Base-by-base conservation (phyloP, 2,888 invertebrate genomes). In the Hydriomena furcata region DNA sequence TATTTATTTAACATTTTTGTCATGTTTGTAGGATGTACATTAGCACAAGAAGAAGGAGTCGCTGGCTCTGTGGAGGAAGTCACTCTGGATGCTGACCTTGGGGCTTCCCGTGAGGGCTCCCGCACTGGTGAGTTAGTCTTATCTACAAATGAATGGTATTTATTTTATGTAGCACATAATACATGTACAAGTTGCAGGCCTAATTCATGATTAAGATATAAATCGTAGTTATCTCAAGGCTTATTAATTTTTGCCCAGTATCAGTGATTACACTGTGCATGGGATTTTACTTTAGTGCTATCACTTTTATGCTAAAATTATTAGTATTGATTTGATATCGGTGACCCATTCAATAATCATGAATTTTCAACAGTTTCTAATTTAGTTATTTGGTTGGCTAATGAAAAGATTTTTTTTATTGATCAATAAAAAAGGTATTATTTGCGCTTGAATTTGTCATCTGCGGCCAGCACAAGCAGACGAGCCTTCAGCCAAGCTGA, bases 51-150 rank as follows among this genome's bases (percentile, higher is more conserved):
- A 8, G 41, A 42, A 10, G 41, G 6, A 11, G 92, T 92, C 50
- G 89, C 82, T 27, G 87, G 86, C 28, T 83, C 91, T 1, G 82
- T 74, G 55, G 79, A 81, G 55, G 78, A 76, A 36, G 92, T 93
- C 66, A 94, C 92, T 3, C 92, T 95, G 43, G 96, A 97, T 38
- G 89, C 93, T 23, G 96, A 98, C 79, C 87, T 97, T 46, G 98
- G 98, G 7, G 93, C 96, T 35, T 96, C 94, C 57, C 92, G 96
- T 59, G 97, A 98, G 82, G 97, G 93, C 52, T 98, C 97, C 5
- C 93, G 96, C 79, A 99, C 98, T 76, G 96, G 96, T 96, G 76
- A 63, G 71, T 65, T 7, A 2, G 31, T 32, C n/a, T 17, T 28
- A 25, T 6, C 24, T 12, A 7, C 11, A 8, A 30, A 30, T 12